Conservation (phyloP, 2,113 vertebrate species). For the pig (Sus scrofa) region T2T-Sscrofa CM000820.6:101797001-101797500, state of each 20-base stretch:
- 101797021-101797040: not conserved
- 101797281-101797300: not conserved
- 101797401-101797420: constrained; percentile 1
- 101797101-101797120: constrained; percentile 18
- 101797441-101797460: not conserved
- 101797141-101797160: not conserved
- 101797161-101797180: not conserved
- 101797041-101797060: not conserved
- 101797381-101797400: constrained; percentile 45
- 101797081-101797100: not conserved
- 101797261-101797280: not conserved
- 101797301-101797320: not conserved
- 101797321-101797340: not conserved
- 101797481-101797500: not conserved
- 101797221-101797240: not conserved
- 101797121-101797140: constrained; percentile 80
- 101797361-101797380: not conserved
- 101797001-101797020: not conserved
- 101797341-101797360: not conserved
- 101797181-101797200: not conserved
- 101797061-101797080: not conserved
- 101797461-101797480: constrained; percentile 26
- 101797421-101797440: not conserved
- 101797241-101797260: not conserved
- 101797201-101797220: constrained; percentile 29